Base-by-base conservation (phyloP, 2,797 vertebrate species). In the Sebastes miniatus region DNA sequence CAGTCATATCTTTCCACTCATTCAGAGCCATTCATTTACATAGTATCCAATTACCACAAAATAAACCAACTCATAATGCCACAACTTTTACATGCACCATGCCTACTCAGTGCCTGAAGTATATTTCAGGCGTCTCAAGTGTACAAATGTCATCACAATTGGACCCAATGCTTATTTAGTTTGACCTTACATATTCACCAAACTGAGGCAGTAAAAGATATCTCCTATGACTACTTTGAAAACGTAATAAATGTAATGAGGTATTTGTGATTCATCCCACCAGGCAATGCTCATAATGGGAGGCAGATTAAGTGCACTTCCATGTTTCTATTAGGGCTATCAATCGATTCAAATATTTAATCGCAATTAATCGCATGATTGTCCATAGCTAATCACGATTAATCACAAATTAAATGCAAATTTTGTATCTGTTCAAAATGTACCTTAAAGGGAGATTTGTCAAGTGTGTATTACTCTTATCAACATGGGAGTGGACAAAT, bases 21-120 rank as follows among this genome's bases (percentile, higher is more conserved):
- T 75, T 76, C 61, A 57, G 80, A 80, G 14, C 14, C 11, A 54
- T 74, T 79, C 76, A 85, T 90, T 72, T 76, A 88, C 76, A 89
- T 24, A 14, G 22, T 57, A 24, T 65, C 39, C 1, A 74, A 8
- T 68, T 50, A 69, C 31, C 50, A 80, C 16, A 80, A 80, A 71
- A 82, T 52, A 81, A 29, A 36, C 11, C 11, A 70, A 72, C 20
- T 73, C 12, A 61, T 36, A 58, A 79, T 70, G 14, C 31, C 56
- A 56, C 29, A 73, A 29, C 4, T 4, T 64, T 59, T 27, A 47
- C 58, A 80, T 61, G 58, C 31, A 71, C 5, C 31, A n/a, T 29
- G 1, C 31, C 20, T 54, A 9, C 47, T 13, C 14, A 8, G 27
- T 54, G 20, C 8, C 50, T 61, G 16, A 62, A 6, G 1, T 59